Base-by-base conservation (phyloP, 2,797 vertebrate species). In the Halcyon leucocephala region DNA sequence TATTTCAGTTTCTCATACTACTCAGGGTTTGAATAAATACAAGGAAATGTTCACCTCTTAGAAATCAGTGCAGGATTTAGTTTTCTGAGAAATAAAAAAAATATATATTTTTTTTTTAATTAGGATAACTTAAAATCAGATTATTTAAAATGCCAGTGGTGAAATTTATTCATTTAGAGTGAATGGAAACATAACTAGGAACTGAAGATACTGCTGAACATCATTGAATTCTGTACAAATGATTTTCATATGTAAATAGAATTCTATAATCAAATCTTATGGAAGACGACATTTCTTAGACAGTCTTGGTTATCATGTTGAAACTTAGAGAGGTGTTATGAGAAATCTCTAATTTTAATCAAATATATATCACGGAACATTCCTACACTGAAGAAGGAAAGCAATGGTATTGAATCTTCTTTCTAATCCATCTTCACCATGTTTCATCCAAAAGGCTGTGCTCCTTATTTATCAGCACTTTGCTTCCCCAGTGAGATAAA, bases 401-500 rank as follows among this genome's bases (percentile, higher is more conserved):
- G 26, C 12, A 49, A n/a, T 18, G 26, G 7, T 66, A n/a, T 84
- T 86, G 79, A 61, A 77, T 87, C 74, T 81, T 87, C 76, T 80
- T 87, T 89, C 64, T 64, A 84, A 73, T 48, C 60, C 17, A 2
- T 88, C 82, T 95, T 89, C 72, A 73, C 64, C 52, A 69, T 70
- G 39, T 85, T 92, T 72, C 64, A 91, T 86, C 42, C 91, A 77
- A 96, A 92, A 90, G 65, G 28, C 86, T 87, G 15, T 90, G 61
- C 48, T 92, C 89, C 88, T 82, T 93, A 85, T 96, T 95, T 96
- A 91, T 87, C 95, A 95, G 94, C 49, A 78, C 69, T 93, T 82
- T 85, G 16, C 60, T 97, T 97, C 77, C 88, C 73, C 89, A 84
- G 94, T 76, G 93, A 96, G 88, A 97, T 96, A 96, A 96, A 96